A percentile compares a stretch with the other conserved stretches of the same genome.
Conservation (phyloP, 2,113 vertebrate species). For the Odontesthes bonariensis region DNA sequence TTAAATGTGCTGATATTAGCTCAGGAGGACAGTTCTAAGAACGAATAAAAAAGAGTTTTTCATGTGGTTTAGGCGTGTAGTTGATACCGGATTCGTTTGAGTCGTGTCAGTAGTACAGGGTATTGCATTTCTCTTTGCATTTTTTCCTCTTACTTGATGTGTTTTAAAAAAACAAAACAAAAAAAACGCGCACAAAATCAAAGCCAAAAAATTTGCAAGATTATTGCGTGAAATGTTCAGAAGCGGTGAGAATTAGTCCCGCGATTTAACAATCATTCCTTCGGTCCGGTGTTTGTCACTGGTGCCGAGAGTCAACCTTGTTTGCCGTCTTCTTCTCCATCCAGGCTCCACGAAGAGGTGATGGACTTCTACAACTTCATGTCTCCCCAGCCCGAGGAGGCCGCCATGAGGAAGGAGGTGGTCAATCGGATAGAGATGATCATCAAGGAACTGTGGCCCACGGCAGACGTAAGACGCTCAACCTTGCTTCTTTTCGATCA, state of each 20-base stretch:
- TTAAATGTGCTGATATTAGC: no score
- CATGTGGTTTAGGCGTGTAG: no score
- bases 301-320: neutral
- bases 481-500: neutral
- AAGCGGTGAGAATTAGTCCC: neutral
- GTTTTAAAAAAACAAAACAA: no score
- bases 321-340: neutral
- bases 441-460: slow-evolving; percentile 97
- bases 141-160: no score
- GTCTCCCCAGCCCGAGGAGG: slow-evolving; percentile 95
- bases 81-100: no score
- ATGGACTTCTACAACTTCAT: slow-evolving; percentile 99
- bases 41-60: no score
- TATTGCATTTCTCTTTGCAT: no score
- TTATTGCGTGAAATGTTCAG: neutral
- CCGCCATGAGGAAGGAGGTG: slow-evolving; percentile 96
- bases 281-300: neutral
- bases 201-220: neutral
- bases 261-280: neutral
- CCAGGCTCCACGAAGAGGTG: slow-evolving; percentile 96
- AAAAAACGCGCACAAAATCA: no score
- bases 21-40: no score
- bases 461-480: slow-evolving; percentile 89
- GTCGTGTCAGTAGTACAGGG: no score
- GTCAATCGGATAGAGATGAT: slow-evolving; percentile 94